phyloP scores from a whole-genome alignment of 2,888 invertebrate species.

The Rugalucina vietnamica region DNA sequence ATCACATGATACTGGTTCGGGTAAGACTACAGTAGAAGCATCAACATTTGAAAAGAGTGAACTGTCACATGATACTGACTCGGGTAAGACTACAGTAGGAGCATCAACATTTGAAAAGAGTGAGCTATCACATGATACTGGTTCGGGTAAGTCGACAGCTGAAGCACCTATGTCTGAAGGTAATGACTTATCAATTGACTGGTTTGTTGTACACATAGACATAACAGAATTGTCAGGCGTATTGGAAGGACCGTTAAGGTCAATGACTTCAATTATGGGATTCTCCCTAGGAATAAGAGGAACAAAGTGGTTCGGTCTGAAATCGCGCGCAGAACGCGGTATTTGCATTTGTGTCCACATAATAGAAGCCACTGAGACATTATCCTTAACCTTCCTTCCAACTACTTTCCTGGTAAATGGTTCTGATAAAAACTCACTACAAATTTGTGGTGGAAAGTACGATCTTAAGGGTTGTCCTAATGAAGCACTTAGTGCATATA shows the following conservation, averaged over 20 bases:
- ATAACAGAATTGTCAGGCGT: not conserved
- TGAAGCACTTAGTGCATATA: constrained; percentile 30
- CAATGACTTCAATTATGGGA: not conserved
- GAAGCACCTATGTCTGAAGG: not conserved
- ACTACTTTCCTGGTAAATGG: not conserved
- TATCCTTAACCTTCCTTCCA: not conserved
- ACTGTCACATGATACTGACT: not conserved
- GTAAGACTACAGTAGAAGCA: too few species aligned
- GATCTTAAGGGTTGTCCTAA: constrained; percentile 10
- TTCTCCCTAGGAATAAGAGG: not conserved
- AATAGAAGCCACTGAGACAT: not conserved
- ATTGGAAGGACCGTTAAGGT: not conserved
- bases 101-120: not conserved
- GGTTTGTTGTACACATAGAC: not conserved
- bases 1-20: too few species aligned
- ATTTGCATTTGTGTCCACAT: constrained; percentile 5
- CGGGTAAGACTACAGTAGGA: not conserved
- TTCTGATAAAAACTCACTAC: constrained; percentile 15
- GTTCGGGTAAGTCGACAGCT: not conserved
- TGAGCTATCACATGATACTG: not conserved
- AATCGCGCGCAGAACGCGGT: not conserved
- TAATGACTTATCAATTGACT: not conserved
- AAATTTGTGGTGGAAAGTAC: not conserved
- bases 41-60: too few species aligned
- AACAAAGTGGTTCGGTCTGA: not conserved